phyloP scores from a whole-genome alignment of 2,797 vertebrate species.

The Cuniculus paca region DNA sequence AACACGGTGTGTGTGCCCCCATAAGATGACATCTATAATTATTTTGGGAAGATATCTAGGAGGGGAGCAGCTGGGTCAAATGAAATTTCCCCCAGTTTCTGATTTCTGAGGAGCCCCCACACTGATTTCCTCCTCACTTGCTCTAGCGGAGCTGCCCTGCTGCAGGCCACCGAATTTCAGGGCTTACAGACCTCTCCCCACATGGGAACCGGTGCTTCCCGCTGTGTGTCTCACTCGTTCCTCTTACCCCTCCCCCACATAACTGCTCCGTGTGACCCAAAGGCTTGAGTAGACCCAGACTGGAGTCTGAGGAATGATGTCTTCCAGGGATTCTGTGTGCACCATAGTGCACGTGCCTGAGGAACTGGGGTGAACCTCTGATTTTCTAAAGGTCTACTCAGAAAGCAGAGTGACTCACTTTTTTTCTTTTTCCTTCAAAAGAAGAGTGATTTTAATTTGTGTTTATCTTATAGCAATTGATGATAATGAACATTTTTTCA shows the following conservation, averaged over 20 bases:
- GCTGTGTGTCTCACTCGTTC: background rate
- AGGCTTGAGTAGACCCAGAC: background rate
- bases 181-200: rapidly evolving
- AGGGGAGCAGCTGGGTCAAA: background rate
- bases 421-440: too few species aligned
- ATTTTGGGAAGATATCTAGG: background rate
- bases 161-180: too few species aligned
- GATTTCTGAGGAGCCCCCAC: background rate
- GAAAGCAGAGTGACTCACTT: background rate
- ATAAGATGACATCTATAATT: background rate
- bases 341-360: background rate
- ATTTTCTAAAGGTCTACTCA: background rate
- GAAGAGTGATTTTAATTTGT: too few species aligned
- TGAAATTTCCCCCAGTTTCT: background rate
- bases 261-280: background rate
- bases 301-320: background rate
- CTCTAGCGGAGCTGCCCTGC: too few species aligned
- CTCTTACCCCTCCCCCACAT: background rate
- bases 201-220: rapidly evolving
- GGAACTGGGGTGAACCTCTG: too few species aligned
- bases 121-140: too few species aligned
- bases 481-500: too few species aligned
- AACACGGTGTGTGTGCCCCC: background rate
- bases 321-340: background rate
- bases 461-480: too few species aligned